A percentile compares a stretch with the other conserved stretches of the same genome.
Conservation (phyloP, 1,140 invertebrate genomes). For the Drosophila rufa region DNA sequence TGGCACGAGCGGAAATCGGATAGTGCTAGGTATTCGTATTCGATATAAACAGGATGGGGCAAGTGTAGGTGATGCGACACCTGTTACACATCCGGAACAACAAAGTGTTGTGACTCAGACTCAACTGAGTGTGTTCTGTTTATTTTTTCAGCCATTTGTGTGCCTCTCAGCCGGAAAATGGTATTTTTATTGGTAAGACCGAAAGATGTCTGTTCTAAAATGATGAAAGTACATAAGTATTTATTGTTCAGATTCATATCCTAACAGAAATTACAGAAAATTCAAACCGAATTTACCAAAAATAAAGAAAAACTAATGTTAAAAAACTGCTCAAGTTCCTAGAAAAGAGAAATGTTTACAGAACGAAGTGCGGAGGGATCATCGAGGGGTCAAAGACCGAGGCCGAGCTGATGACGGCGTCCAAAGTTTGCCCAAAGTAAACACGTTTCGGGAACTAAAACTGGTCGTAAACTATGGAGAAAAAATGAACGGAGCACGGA, state of each 20-base stretch:
- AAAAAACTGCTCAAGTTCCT: not conserved
- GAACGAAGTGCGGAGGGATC: not conserved
- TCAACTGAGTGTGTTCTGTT: not conserved
- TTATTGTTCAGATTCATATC: no score
- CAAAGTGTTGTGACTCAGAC: slow-evolving; percentile 15
- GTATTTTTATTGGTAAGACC: not conserved
- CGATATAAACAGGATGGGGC: slow-evolving; percentile 8
- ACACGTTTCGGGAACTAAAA: slow-evolving; percentile 24
- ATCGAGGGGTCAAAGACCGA: slow-evolving; percentile 33
- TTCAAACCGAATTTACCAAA: not conserved
- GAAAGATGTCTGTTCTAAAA: not conserved
- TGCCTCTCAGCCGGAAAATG: not conserved
- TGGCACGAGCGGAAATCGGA: slow-evolving; percentile 17
- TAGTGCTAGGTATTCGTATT: not conserved
- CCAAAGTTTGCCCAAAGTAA: slow-evolving; percentile 28
- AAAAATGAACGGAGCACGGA: not conserved
- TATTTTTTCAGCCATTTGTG: not conserved
- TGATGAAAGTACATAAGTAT: no score
- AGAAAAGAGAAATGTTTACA: not conserved
- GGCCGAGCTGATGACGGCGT: not conserved
- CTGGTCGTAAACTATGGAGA: slow-evolving; percentile 17
- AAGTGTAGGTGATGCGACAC: slow-evolving; percentile 7
- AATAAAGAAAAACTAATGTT: not conserved
- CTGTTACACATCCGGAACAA: not conserved
- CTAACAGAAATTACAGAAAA: not conserved